phyloP scores from a whole-genome alignment of 2,113 vertebrate genomes.

The Limnothrissa miodon region DNA sequence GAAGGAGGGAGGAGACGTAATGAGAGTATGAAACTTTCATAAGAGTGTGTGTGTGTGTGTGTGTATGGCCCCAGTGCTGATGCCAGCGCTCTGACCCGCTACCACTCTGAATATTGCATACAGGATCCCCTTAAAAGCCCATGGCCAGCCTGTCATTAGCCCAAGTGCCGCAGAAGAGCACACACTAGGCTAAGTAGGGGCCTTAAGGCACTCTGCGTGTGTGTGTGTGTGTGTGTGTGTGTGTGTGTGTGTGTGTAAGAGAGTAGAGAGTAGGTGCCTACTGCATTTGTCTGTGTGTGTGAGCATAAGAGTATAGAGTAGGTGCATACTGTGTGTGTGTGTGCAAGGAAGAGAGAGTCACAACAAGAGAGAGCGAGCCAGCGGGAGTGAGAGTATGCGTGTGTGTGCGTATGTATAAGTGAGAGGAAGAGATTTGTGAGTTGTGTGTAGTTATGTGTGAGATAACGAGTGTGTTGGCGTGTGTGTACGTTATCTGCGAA shows the following conservation, averaged over 20 bases:
- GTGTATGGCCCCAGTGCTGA: conserved; percentile 4
- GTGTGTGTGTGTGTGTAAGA: conserved; percentile 13
- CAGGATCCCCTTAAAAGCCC: conserved; percentile 36
- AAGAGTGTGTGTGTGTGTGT: conserved; percentile 19
- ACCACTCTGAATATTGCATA: conserved; percentile 39
- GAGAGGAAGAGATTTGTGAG: neutral
- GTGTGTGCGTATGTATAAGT: neutral
- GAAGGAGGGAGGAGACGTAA: neutral
- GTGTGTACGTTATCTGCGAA: conserved; percentile 14
- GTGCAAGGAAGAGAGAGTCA: neutral
- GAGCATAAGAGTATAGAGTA: conserved; percentile 3
- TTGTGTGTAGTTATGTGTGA: neutral
- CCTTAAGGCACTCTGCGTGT: conserved; percentile 15
- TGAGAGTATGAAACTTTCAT: conserved; percentile 36
- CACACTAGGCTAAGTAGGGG: conserved; percentile 28
- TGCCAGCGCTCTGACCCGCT: conserved; percentile 19
- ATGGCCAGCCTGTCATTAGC: conserved; percentile 20
- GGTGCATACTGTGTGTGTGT: conserved; percentile 17
- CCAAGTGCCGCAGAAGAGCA: conserved; percentile 23
- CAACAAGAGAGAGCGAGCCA: neutral
- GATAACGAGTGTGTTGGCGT: neutral
- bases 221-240: neutral
- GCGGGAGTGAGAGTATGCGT: neutral
- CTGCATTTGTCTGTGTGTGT: conserved; percentile 5
- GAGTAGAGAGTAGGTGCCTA: conserved; percentile 7